These are phyloP conservation scores for Cherax quadricarinatus DNA, from an alignment of 1,140 invertebrate genomes.

Conservation along the genomic window DNA sequence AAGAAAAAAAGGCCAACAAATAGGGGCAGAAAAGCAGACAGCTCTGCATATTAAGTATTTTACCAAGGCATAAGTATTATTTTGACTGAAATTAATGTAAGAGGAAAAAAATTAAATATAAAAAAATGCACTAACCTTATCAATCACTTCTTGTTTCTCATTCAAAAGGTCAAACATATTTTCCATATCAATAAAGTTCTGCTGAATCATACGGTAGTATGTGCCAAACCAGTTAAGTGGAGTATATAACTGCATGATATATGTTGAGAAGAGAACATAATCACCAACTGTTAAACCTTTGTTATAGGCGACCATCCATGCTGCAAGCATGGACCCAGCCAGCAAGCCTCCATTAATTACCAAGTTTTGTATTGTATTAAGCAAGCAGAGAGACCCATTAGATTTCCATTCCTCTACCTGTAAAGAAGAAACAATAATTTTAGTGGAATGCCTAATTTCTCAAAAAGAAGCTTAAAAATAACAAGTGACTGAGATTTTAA, in stretches of 20 bases:
- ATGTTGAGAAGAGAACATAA: conserved; percentile 95
- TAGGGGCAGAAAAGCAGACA: too few species aligned
- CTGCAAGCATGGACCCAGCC: conserved; percentile 91
- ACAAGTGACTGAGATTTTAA: not conserved
- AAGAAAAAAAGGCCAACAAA: too few species aligned
- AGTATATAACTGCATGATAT: conserved; percentile 96
- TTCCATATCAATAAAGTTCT: conserved; percentile 99
- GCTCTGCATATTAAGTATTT: too few species aligned
- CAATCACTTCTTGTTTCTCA: conserved; percentile 87
- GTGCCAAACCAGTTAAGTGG: conserved; percentile 98
- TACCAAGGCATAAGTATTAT: too few species aligned
- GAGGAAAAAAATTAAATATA: too few species aligned
- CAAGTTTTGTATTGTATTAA: conserved; percentile 93
- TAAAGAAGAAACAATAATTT: conserved; percentile 71
- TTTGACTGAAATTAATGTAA: too few species aligned
- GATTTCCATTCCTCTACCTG: conserved; percentile 92
- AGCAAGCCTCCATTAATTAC: conserved; percentile 92
- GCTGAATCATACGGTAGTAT: conserved; percentile 98
- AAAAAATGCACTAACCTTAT: conserved; percentile 45
- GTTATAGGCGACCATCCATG: conserved; percentile 85
- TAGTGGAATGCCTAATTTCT: not conserved
- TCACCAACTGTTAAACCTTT: conserved; percentile 91
- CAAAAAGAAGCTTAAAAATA: not conserved
- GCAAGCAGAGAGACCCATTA: conserved; percentile 88
- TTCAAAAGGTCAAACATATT: conserved; percentile 98